Evolutionary conservation across 2,888 invertebrate genomes (phyloP), one percentile per base, ranked within the genome.

Genomic region (Zhuqinia jingwanae): DNA sequence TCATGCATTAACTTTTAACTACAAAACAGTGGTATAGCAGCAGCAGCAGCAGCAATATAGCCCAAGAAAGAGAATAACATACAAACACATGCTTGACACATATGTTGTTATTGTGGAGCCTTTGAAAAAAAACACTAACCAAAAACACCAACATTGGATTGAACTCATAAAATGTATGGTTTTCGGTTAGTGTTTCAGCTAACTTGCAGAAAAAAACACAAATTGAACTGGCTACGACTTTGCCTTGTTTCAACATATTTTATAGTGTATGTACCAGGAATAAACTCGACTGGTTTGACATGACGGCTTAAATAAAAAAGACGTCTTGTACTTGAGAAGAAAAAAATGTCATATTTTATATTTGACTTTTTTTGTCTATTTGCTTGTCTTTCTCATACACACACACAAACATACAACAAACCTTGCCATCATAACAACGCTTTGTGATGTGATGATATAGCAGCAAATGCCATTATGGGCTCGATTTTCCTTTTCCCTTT

Each of bases 261-360:
- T 68, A 42, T 68, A 36, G 36, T 45, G 13, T 45, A 65, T 45
- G 42, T 6, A 36, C 36, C 36, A 36, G n/a, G n/a, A 68, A 36
- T 42, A 45, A 11, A 5, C 2, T 68, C 68, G 22, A 17, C 45
- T 68, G 8, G 36, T 36, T 36, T 36, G 36, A 36, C 36, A 36
- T 36, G 68, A 68, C 42, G 36, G 42, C 45, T 68, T 45, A 68
- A 68, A 68, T 68, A 68, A 68, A 63, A 68, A 68, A 27, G 68
- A 10, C 42, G 6, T 2, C 68, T 42, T 30, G 36, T 36, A 36
- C 36, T 36, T 36, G 36, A 36, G 36, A 36, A n/a, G n/a, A n/a
- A n/a, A n/a, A 13, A 60, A 68, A 68, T 68, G 68, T 68, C 68
- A 68, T 68, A 68, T 68, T 68, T 45, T 77, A 45, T 56, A 76